phyloP scores from a whole-genome alignment of 1,140 invertebrate species.

The Bombus haemorrhoidalis region DNA sequence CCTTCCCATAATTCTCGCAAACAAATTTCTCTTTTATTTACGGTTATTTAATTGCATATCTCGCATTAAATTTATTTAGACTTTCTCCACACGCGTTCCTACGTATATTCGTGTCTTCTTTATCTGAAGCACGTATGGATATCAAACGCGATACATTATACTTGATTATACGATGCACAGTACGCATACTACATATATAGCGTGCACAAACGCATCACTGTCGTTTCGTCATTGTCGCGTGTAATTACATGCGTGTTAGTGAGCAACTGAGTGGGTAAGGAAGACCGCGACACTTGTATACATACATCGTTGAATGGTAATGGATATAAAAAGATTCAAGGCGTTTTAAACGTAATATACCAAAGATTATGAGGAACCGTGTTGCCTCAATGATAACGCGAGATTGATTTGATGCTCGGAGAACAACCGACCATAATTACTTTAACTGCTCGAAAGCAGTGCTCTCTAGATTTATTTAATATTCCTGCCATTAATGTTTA shows the following conservation, averaged over 20 bases:
- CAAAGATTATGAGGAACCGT: neutral
- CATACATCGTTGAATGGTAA: constrained; percentile 8
- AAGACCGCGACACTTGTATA: constrained; percentile 60
- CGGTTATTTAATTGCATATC: no score
- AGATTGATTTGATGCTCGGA: constrained; percentile 8
- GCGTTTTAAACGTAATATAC: neutral
- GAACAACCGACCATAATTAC: neutral
- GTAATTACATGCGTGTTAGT: constrained; percentile 44
- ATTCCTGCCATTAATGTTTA: neutral
- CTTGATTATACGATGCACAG: neutral
- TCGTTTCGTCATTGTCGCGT: constrained; percentile 61
- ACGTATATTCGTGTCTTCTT: constrained; percentile 27
- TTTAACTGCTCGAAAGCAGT: neutral
- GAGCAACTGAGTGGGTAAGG: constrained; percentile 17
- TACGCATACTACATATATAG: neutral
- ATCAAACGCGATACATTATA: neutral
- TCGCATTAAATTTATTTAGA: neutral
- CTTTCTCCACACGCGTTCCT: constrained; percentile 11
- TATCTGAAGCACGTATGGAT: neutral
- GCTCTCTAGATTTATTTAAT: constrained; percentile 5
- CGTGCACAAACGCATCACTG: constrained; percentile 49
- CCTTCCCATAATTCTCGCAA: neutral
- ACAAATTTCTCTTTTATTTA: neutral
- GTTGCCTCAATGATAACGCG: neutral
- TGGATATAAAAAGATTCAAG: constrained; percentile 38